Percentiles rank a stretch among this genome's conserved stretches.
phyloP scores from a whole-genome alignment of 2,888 invertebrate genomes.

The Erpobdella octoculata region DNA sequence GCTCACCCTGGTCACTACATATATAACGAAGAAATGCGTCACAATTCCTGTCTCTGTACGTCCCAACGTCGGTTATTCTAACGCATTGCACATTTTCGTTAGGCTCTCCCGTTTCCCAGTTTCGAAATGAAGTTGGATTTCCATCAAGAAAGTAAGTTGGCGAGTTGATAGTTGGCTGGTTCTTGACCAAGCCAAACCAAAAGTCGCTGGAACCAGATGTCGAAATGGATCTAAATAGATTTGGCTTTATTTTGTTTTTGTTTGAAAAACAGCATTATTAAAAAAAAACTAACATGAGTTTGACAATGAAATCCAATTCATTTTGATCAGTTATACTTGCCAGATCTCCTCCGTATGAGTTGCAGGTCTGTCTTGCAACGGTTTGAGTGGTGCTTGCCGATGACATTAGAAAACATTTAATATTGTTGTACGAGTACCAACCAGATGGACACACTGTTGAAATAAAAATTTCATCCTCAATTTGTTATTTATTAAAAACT shows the following conservation, averaged over 20 bases:
- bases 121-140: neutral
- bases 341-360: neutral
- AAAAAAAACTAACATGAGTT: neutral
- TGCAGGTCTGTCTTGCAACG: neutral
- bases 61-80: neutral
- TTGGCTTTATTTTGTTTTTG: neutral
- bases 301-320: conserved; percentile 11
- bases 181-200: neutral
- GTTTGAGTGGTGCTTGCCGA: neutral
- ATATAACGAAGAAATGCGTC: neutral
- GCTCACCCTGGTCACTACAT: neutral
- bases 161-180: neutral
- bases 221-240: neutral
- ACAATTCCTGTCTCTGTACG: neutral
- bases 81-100: neutral
- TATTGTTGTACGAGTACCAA: neutral
- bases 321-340: conserved; percentile 16
- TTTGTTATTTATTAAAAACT: neutral
- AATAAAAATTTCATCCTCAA: neutral
- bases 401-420: conserved; percentile 5
- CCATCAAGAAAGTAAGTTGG: neutral
- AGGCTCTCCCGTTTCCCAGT: neutral
- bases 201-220: neutral
- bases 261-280: neutral
- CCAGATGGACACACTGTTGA: conserved; percentile 14